A percentile compares a stretch with the other conserved stretches of the same genome.
phyloP scores from a whole-genome alignment of 2,113 vertebrate genomes.

The Scophthalmus maximus region DNA sequence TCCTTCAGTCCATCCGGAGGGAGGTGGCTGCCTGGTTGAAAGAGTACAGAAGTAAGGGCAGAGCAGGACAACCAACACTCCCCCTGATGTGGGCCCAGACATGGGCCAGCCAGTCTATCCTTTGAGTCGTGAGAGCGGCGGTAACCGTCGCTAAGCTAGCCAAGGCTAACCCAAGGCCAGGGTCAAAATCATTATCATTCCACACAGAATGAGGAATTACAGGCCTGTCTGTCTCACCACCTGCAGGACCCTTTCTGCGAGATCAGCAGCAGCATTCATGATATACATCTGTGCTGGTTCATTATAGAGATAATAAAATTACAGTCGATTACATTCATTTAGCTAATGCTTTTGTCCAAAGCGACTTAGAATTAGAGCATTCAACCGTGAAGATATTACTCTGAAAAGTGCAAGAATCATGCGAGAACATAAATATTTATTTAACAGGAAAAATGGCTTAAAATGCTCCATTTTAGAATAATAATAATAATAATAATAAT shows the following conservation, averaged over 20 bases:
- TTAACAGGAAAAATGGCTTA: too few species aligned
- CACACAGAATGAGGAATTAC: conserved; percentile 30
- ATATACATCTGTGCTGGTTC: conserved; percentile 41
- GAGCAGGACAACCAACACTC: conserved; percentile 5
- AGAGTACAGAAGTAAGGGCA: conserved; percentile 14
- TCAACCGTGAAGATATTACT: too few species aligned
- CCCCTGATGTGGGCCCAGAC: conserved; percentile 19
- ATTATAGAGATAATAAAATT: conserved; percentile 11
- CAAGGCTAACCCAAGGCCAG: conserved; percentile 51
- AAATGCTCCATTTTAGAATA: too few species aligned
- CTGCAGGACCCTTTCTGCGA: conserved; percentile 23
- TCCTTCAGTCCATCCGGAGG: conserved; percentile 36
- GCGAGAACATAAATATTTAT: too few species aligned
- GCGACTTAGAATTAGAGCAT: too few species aligned
- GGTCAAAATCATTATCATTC: conserved; percentile 73
- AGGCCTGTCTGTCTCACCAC: conserved; percentile 43
- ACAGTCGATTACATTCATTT: too few species aligned
- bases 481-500: too few species aligned
- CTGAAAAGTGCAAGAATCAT: too few species aligned
- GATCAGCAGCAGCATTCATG: conserved; percentile 40
- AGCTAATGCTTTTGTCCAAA: too few species aligned
- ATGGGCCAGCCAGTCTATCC: conserved; percentile 11
- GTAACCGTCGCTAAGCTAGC: conserved; percentile 31
- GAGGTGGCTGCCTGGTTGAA: not conserved
- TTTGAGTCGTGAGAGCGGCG: conserved; percentile 43